Conservation (phyloP, 37 sponge, comb jelly and placozoan species). For the Agelas oroides region DNA sequence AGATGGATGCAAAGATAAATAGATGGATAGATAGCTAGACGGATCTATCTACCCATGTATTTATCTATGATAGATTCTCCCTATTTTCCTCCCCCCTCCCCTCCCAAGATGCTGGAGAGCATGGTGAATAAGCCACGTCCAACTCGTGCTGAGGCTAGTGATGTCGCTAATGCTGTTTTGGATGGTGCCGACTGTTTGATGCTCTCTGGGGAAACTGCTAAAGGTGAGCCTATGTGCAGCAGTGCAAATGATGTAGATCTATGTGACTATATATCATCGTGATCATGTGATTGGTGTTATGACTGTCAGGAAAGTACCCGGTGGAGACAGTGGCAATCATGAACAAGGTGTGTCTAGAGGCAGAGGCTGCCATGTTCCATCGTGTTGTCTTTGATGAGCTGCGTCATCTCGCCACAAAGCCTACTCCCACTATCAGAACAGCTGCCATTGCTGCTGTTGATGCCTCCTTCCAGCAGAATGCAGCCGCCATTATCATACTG, state of each 20-base stretch:
- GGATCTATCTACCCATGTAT: too few relatives aligned
- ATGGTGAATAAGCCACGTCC: slow-evolving; percentile 96
- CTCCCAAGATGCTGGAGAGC: slow-evolving; percentile 94
- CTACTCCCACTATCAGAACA: slow-evolving; percentile 72
- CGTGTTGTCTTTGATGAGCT: slow-evolving; percentile 79
- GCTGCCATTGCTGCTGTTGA: slow-evolving; percentile 93
- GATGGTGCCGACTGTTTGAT: slow-evolving; percentile 98
- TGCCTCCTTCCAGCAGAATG: slow-evolving; percentile 91
- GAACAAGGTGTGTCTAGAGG: slow-evolving; percentile 87
- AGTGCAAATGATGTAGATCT: too few relatives aligned
- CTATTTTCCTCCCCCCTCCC: neutral
- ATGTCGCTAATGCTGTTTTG: slow-evolving; percentile 97
- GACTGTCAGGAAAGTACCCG: slow-evolving; percentile 78
- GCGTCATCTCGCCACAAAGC: slow-evolving; percentile 65
- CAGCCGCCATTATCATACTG: slow-evolving; percentile 91
- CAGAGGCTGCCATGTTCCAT: slow-evolving; percentile 96
- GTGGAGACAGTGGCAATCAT: slow-evolving; percentile 90
- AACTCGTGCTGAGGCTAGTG: slow-evolving; percentile 95
- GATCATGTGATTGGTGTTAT: neutral
- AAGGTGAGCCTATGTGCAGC: slow-evolving; percentile 66
- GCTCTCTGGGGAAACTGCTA: slow-evolving; percentile 97
- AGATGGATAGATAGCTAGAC: too few relatives aligned
- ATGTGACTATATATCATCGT: too few relatives aligned
- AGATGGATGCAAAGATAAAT: too few relatives aligned
- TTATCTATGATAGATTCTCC: neutral